Evolutionary conservation across 92 coral and sea anemone species (phyloP), one percentile per base, ranked within the genome.

Genomic region (Palythoa heliodiscus): DNA sequence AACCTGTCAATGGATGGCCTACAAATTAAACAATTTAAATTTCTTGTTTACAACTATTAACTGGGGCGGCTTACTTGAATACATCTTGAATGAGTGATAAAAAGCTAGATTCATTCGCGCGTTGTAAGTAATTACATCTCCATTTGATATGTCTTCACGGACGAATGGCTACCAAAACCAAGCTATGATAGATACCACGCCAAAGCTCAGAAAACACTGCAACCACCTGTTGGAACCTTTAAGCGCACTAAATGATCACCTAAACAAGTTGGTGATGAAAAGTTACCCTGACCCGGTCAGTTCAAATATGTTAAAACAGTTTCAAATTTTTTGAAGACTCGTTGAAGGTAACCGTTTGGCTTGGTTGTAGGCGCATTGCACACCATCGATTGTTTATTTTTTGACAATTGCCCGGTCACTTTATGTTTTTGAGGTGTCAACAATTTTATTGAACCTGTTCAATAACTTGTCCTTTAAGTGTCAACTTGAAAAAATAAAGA

Each of bases 71-170:
- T 79, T 79, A 79, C 84, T 79, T 79, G 84, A 64, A 29, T 43
- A 13, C 84, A 79, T 79, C 73, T 60, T 78, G 71, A 79, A 10
- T 54, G 82, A 53, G 67, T n/a, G n/a, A n/a, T 76, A 43, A 61
- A 63, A 14, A 48, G 64, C 17, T 50, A 66, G 43, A 72, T 63
- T 12, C 40, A 39, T 66, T 38, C 61, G 40, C 73, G 84, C 40
- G 61, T 79, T 29, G n/a, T 79, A 22, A 10, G 84, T 63, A 43
- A 69, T 66, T 79, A 79, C n/a, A 35, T 72, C 25, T 79, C 74
- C 73, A 63, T 79, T 40, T 54, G 73, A 11, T 20, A 38, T 23
- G 19, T 64, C 74, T 66, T 63, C 73, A 79, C 73, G 73, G 60
- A 20, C 8, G 73, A 64, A 11, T 64, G 22, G 16, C 15, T 48